Conservation (phyloP, 2,113 vertebrate genomes). For the Phoxinus phoxinus region DNA sequence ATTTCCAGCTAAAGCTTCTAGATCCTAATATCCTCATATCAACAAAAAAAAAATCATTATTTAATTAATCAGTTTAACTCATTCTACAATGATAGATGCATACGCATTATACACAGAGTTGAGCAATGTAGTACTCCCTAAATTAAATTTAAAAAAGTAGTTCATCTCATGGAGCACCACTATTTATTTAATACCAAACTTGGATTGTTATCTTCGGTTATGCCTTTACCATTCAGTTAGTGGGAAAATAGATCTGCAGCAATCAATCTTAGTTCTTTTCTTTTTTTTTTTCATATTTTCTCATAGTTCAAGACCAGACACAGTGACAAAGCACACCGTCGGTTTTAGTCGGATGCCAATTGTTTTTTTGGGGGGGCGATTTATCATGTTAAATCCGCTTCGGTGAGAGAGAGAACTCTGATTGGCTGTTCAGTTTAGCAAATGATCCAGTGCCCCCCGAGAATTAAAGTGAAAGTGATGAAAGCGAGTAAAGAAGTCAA, state of each 20-base stretch:
- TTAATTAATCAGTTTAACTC: neutral
- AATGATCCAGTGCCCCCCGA: too few relatives aligned
- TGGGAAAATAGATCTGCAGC: neutral
- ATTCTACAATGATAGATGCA: neutral
- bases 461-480: too few relatives aligned
- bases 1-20: neutral
- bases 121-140: neutral
- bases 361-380: too few relatives aligned
- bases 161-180: neutral
- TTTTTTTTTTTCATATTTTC: constrained; percentile 20
- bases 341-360: too few relatives aligned
- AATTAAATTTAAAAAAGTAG: neutral
- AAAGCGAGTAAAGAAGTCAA: too few relatives aligned
- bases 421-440: too few relatives aligned
- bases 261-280: constrained; percentile 15
- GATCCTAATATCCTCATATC: neutral
- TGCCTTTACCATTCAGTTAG: neutral
- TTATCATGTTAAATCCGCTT: too few relatives aligned
- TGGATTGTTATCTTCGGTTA: neutral
- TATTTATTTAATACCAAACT: neutral
- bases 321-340: neutral
- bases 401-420: too few relatives aligned
- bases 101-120: neutral
- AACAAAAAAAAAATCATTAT: neutral
- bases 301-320: neutral